Base-by-base conservation (phyloP, 2,797 vertebrate genomes). In the Tauraco hartlaubi region DNA sequence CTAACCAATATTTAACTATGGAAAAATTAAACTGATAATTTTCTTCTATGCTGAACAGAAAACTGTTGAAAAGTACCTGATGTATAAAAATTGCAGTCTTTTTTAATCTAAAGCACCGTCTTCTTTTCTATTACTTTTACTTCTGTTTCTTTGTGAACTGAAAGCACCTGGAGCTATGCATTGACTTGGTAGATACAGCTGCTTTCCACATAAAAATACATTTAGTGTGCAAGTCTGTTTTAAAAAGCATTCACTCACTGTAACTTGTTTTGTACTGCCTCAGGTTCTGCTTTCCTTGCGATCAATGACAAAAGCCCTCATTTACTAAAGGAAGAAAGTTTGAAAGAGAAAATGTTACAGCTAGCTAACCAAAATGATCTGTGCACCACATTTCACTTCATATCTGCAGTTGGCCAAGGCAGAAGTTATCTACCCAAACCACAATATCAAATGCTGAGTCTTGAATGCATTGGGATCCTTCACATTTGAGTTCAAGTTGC, bases 361-460 rank as follows among this genome's bases (percentile, higher is more conserved):
- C 52, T 63, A 80, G 55, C 51, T 96, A 95, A 95, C 58, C 55
- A 90, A 94, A 90, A 84, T 12, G 7, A 62, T 66, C 52, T 85
- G 72, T 67, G 44, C 66, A 83, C 76, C 35, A 11, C 43, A 55
- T 26, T 92, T 82, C 26, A 85, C 86, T 94, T 92, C 21, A 11
- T 67, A 80, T 94, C 75, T 94, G 73, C 82, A 91, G 64, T 78
- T 76, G 58, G 46, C 91, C 94, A 73, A 58, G 89, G 89, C 77
- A 95, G 91, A 95, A 95, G 64, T 35, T 93, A 92, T 73, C 94
- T 94, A 92, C 92, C 41, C 89, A 97, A 97, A 95, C 94, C 92
- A 95, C 89, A 95, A 15, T 85, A 92, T 94, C 88, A 95, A 91
- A 92, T 83, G 7, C 51, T 74, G 77, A 68, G 48, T 82, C 66